A percentile compares a stretch with the other conserved stretches of the same genome.
Conservation (phyloP, 2,797 vertebrate species). For the Margarornis squamiger region DNA sequence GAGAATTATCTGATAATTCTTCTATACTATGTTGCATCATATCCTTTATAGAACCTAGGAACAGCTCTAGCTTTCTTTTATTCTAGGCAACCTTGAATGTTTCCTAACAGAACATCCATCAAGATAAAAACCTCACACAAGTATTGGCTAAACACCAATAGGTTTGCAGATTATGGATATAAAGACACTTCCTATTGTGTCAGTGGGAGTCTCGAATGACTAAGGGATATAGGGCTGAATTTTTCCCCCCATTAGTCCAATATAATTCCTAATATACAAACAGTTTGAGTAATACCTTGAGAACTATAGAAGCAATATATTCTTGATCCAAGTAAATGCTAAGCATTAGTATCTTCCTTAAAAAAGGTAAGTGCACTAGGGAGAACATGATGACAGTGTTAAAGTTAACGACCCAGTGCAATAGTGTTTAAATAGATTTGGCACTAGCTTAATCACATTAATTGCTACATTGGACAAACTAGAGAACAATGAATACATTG, state of each 20-base stretch:
- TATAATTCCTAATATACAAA: not conserved
- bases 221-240: not conserved
- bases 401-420: conserved; percentile 52
- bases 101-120: not conserved
- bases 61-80: not conserved
- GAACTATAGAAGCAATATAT: not conserved
- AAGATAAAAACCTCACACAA: not conserved
- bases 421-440: conserved; percentile 41
- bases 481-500: conserved; percentile 41
- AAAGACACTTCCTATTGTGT: not conserved
- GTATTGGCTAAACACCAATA: not conserved
- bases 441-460: conserved; percentile 55
- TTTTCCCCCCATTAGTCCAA: not conserved
- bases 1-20: not conserved
- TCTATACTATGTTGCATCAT: not conserved
- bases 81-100: not conserved
- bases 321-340: not conserved
- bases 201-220: not conserved
- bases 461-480: conserved; percentile 49
- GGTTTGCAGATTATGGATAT: not conserved
- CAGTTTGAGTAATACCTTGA: not conserved
- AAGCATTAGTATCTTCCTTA: conserved; percentile 7
- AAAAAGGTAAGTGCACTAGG: conserved; percentile 38
- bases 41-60: not conserved
- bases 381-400: conserved; percentile 48